Conservation (phyloP, 2,797 vertebrate species). For the Enteromius unitaeniatus region DNA sequence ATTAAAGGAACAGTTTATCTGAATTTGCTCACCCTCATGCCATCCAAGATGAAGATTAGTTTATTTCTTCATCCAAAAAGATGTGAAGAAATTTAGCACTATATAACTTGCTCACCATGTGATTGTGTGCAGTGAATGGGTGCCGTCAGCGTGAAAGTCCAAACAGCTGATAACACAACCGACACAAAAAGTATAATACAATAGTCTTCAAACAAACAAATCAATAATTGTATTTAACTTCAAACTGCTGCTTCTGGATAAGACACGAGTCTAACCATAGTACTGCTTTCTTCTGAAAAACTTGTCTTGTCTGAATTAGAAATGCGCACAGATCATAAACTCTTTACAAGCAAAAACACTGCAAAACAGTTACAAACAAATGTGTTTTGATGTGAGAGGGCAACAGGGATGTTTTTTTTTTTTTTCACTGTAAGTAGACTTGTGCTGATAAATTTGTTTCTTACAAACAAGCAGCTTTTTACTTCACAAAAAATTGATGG, state of each 20-base stretch:
- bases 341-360: neutral
- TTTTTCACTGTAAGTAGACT: too few species aligned
- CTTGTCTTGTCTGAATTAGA: neutral
- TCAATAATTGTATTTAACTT: neutral
- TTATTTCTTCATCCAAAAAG: neutral
- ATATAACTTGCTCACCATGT: neutral
- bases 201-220: neutral
- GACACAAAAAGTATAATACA: neutral
- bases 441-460: neutral
- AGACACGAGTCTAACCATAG: neutral
- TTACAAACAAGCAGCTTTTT: neutral
- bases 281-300: neutral
- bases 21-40: neutral
- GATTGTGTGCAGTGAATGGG: neutral
- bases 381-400: neutral
- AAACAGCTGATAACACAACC: neutral
- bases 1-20: neutral
- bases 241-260: neutral
- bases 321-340: neutral
- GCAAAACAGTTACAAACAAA: neutral
- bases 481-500: neutral
- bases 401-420: neutral
- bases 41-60: neutral
- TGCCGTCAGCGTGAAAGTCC: neutral
- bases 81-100: neutral